These are phyloP conservation scores for Pangasius macronema DNA, from an alignment of 2,797 vertebrate genomes.

Conservation along the genomic window DNA sequence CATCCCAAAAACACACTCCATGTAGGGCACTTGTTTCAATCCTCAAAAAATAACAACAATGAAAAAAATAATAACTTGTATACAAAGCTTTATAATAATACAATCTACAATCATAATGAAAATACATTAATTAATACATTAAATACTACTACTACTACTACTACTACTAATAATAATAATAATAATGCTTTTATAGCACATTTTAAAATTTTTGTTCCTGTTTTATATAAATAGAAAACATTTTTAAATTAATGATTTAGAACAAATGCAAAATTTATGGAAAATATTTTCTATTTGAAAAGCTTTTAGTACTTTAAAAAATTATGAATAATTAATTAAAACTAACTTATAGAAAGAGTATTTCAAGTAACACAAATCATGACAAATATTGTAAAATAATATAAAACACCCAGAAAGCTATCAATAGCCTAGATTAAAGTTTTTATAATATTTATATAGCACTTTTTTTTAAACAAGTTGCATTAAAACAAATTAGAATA, in stretches of 20 bases:
- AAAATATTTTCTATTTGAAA: background rate
- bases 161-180: background rate
- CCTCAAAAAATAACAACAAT: background rate
- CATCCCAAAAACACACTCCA: background rate
- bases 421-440: background rate
- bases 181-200: background rate
- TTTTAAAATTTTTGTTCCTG: background rate
- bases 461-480: background rate
- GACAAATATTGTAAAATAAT: background rate
- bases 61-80: background rate
- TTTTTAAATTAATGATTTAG: background rate
- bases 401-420: background rate
- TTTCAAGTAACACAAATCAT: background rate
- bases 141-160: background rate
- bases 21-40: background rate
- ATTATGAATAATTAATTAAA: background rate
- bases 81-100: background rate
- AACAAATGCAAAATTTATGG: background rate
- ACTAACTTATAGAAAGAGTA: background rate
- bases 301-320: background rate
- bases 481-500: background rate
- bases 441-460: background rate
- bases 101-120: background rate
- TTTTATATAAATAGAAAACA: background rate
- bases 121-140: background rate